Evolutionary conservation across 2,888 invertebrate genomes (phyloP), one percentile per base, ranked within the genome.

Genomic region (Campoletis raptor): DNA sequence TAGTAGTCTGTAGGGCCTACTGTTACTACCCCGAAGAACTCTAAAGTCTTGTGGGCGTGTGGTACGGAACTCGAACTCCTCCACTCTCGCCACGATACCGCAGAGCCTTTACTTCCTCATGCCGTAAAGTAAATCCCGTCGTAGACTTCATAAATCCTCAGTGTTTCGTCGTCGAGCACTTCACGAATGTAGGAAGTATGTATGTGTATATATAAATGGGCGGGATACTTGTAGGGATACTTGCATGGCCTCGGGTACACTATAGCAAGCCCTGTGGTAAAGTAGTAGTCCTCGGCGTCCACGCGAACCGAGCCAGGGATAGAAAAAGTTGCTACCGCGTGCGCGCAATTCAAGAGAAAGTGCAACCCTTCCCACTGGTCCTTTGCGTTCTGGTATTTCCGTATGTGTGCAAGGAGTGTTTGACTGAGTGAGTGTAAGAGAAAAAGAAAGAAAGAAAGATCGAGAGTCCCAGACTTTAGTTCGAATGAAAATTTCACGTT

Each of bases 121-220:
- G 80, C 83, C 83, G 86, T 86, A 85, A 87, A 89, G 87, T 88
- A 89, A 89, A 89, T 89, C 89, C 88, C 83, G 80, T 83, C 87
- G 85, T 73, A 86, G 87, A 84, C 84, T 82, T 84, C 88, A 89
- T 89, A 89, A 89, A 89, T 89, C 85, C 85, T 88, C 64, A 54
- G 83, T 87, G 87, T 89, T 88, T 88, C 88, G 87, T 87, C 88
- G 86, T 81, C 85, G 76, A 42, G 74, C 72, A 67, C 74, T 74
- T 81, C 81, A 67, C 73, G 66, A 54, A 30, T 67, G 81, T 74
- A 69, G 18, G 18, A 30, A 10, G 30, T 21, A 66, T 48, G 18
- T n/a, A 21, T 64, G 30, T 30, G 24, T 78, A 57, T 69, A 40
- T 24, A 76, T 48, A 76, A 52, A 73, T 12, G 57, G 57, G 24